phyloP scores from a whole-genome alignment of 2,888 invertebrate genomes.

The Acleris holmiana region DNA sequence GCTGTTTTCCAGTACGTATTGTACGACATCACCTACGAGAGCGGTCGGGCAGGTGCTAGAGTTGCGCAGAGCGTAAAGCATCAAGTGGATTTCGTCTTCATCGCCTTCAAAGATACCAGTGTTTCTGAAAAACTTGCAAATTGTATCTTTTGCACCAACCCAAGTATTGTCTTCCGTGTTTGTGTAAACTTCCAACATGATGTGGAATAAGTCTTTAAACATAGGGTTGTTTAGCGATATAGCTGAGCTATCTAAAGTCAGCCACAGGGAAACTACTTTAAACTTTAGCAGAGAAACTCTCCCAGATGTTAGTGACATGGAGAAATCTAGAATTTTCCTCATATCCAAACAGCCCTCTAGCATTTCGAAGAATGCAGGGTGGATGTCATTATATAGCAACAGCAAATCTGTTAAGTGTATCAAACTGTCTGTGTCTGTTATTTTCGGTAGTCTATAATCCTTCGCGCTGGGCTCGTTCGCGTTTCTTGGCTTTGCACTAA shows the following conservation, averaged over 20 bases:
- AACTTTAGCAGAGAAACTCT: conserved; percentile 69
- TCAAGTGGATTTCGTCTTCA: conserved; percentile 87
- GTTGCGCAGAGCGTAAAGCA: conserved; percentile 83
- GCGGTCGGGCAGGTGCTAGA: conserved; percentile 61
- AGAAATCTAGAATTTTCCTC: conserved; percentile 69
- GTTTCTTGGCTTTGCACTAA: conserved; percentile 46
- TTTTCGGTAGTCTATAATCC: conserved; percentile 64
- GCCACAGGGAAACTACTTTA: conserved; percentile 75
- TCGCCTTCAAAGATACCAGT: conserved; percentile 87
- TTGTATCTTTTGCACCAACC: conserved; percentile 80
- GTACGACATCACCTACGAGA: conserved; percentile 65
- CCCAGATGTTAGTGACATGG: conserved; percentile 56
- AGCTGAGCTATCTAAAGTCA: conserved; percentile 75
- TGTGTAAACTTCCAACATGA: conserved; percentile 83
- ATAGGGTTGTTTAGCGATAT: conserved; percentile 79
- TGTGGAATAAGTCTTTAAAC: conserved; percentile 82
- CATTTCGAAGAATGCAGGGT: conserved; percentile 74
- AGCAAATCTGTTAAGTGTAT: conserved; percentile 68
- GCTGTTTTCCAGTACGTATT: conserved; percentile 66
- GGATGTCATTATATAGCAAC: conserved; percentile 70
- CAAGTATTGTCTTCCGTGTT: conserved; percentile 65
- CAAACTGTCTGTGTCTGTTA: conserved; percentile 62
- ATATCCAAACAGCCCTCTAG: conserved; percentile 75
- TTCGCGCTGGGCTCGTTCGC: conserved; percentile 47
- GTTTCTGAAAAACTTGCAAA: conserved; percentile 84